Evolutionary conservation across 1,140 invertebrate genomes (phyloP), one percentile per base, ranked within the genome.

Genomic region (Triops cancriformis): DNA sequence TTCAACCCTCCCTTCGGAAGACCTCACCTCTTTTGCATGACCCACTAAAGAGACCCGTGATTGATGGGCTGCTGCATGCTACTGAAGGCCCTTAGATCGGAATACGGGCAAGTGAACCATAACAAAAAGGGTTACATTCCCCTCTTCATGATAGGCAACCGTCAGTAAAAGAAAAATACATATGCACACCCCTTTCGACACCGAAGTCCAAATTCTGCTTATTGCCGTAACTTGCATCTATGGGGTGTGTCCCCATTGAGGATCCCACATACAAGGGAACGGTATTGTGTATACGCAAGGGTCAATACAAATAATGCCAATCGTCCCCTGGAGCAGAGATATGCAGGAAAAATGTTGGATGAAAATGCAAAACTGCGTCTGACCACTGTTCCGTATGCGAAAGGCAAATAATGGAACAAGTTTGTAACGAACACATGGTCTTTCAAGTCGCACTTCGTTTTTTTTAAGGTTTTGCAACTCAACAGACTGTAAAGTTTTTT

Each of bases 101-200:
- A 64, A 18, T 64, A 64, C n/a, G 51, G 51, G 51, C 51, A 64
- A 64, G 51, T 64, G 51, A 64, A 64, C 51, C 51, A 64, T 10
- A 64, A 64, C n/a, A 64, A 64, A 64, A 64, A 64, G 51, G 51
- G 51, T 64, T 64, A 18, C 18, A 23, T 64, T 23, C 23, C 51
- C 51, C 51, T 64, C 51, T 64, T 5, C 14, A 64, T 64, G 51
- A 64, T 64, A 23, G 51, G 51, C n/a, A 64, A 64, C 3, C 14
- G 51, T 64, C 51, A n/a, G 14, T 64, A 9, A 64, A 45, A n/a
- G 51, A 4, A 37, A 37, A 23, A 64, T 64, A n/a, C 51, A 64
- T 64, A 64, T 64, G 51, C 51, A 64, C 51, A 64, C 51, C 51
- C 51, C 51, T 64, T 64, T 64, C 51, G 14, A 18, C 23, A 23